Evolutionary conservation across 2,888 invertebrate genomes (phyloP), one percentile per base, ranked within the genome.

Genomic region (Eurois occulta): DNA sequence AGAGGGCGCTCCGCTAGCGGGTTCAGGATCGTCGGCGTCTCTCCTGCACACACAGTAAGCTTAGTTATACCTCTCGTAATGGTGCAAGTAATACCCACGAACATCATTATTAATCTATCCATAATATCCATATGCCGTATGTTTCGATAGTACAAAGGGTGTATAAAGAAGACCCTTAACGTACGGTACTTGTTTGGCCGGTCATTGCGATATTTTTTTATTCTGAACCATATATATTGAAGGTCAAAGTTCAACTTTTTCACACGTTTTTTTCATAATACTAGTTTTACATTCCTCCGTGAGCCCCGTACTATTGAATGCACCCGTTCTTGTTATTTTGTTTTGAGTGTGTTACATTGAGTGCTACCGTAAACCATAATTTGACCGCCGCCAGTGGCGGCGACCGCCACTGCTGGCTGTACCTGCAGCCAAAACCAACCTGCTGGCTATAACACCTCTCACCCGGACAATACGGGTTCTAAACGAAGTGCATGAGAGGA

Each of bases 1-100:
- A 94, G 97, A 94, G 95, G 97, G 92, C 90, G 97, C 97, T 90
- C 98, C 97, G 86, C 98, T 85, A 93, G 92, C 81, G 94, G 93
- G 90, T 91, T 90, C 87, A 91, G 91, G 75, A 87, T 79, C 78
- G 97, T 75, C 97, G 92, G 93, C 95, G 81, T 98, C 95, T 78
- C 99, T 98, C 89, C 97, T 94, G 90, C 28, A n/a, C 46, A 65
- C 70, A 66, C 65, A 7, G 16, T 28, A 7, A 5, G 1, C 18
- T 24, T 1, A n/a, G 21, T 55, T 38, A 10, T 21, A 60, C 32
- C 11, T 52, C 58, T 16, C 58, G 28, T 16, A 1, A 55, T 28
- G 55, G n/a, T n/a, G 55, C 16, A 1, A 58, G 1, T 28, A 1
- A 58, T 7, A 28, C 2, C 7, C 58, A 58, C 16, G 16, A 6